Evolutionary conservation across 2,888 invertebrate species (phyloP), one percentile per base, ranked within the genome.

Genomic region (Dynastes tityus): DNA sequence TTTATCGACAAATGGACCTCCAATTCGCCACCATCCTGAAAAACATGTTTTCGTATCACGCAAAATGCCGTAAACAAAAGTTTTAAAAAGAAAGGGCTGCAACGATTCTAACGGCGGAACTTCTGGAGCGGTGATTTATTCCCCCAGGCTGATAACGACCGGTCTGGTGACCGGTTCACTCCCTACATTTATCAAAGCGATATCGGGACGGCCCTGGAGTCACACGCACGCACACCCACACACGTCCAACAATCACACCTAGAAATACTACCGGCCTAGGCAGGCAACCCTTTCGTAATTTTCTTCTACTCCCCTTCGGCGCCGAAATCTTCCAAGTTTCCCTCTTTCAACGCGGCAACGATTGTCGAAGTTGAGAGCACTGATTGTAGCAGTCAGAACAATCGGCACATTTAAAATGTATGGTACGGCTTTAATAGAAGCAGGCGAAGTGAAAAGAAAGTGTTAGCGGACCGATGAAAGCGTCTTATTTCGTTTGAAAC

Each of bases 181-280:
- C 73, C 58, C 58, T 22, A 58, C 73, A 73, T 73, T 73, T 73
- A 73, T 73, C 73, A 73, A 73, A 73, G 73, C 73, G 73, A 55
- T 73, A 73, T 58, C 73, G 27, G 40, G 73, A n/a, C 73, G 32
- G 16, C 22, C 45, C 45, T 45, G 65, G 40, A 45, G 65, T 67
- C 45, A 67, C 37, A 67, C 45, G 40, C 65, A 67, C 37, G 22
- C 65, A 49, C 22, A 13, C 55, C 16, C 55, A 58, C 55, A 16
- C 53, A 8, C 22, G 16, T 22, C 2, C 63, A 64, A 27, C 63
- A 32, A 22, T 32, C 40, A 16, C 65, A 67, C 55, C 22, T 58
- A 58, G 22, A 58, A 58, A 22, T 22, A 27, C 22, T 45, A 45
- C 5, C 45, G 1, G 37, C 29, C 3, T 37, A 37, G n/a, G 29